phyloP scores from a whole-genome alignment of 2,888 invertebrate species.

The Philereme transversata region DNA sequence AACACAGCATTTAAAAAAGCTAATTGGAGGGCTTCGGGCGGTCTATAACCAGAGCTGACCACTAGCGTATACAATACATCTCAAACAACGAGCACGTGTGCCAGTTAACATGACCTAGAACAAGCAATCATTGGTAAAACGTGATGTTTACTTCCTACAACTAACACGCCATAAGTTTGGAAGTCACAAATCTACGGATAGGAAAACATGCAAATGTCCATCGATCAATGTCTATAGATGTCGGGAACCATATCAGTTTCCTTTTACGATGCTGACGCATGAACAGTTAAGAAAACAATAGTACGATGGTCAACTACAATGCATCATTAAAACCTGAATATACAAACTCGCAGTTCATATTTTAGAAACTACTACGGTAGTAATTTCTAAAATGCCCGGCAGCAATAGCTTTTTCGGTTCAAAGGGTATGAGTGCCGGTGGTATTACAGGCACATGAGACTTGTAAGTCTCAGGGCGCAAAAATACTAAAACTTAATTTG shows the following conservation, averaged over 20 bases:
- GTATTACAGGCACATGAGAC: too few species aligned
- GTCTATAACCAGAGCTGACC: too few species aligned
- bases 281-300: background rate
- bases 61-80: background rate
- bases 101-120: slow-evolving; percentile 38
- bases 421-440: too few species aligned
- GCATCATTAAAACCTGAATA: too few species aligned
- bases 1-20: background rate
- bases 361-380: too few species aligned
- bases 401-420: too few species aligned
- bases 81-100: slow-evolving; percentile 23
- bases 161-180: slow-evolving; percentile 14
- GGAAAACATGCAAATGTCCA: slow-evolving; percentile 47
- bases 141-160: slow-evolving; percentile 37
- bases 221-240: slow-evolving; percentile 54
- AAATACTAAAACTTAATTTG: too few species aligned
- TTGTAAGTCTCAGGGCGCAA: too few species aligned
- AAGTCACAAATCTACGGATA: slow-evolving; percentile 1
- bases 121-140: slow-evolving; percentile 27
- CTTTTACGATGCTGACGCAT: slow-evolving; percentile 35
- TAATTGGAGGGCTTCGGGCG: background rate
- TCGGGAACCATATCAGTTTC: slow-evolving; percentile 57
- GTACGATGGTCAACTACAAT: too few species aligned
- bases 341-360: too few species aligned
- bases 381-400: too few species aligned